Evolutionary conservation across 2,113 vertebrate genomes (phyloP), one percentile per base, ranked within the genome.

Genomic region (Varanus komodoensis): DNA sequence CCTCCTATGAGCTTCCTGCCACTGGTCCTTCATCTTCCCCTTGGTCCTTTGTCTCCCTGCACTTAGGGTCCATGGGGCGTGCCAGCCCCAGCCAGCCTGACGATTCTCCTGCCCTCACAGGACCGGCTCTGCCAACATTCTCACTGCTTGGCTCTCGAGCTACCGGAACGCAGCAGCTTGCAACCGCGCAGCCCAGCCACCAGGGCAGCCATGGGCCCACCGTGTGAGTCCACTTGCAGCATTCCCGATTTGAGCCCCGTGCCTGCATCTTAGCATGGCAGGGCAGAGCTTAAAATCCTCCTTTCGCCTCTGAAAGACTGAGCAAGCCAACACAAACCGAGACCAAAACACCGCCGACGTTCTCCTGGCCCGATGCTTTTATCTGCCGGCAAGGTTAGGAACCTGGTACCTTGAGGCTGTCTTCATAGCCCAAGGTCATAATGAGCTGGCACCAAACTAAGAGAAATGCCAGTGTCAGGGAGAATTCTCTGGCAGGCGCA

Each of bases 391-490:
- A 84, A 89, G 90, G 91, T 89, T 89, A 82, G 0, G 54, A 50
- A 83, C 84, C 84, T 69, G 0, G 82, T 38, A 85, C 73, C 82
- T 93, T 87, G 25, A 93, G 88, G 94, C 23, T 48, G 71, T 3
- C 8, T 88, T 6, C 71, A 69, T 90, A 11, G 73, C 64, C 86
- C 74, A 79, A 15, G 15, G 57, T 77, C 57, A 38, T 77, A 61
- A 87, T 64, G 44, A 17, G 52, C n/a, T 0, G 0, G 48, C 68
- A 77, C 21, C 0, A 0, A 80, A 75, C 0, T 0, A 61, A 77
- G 0, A 82, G 84, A 52, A 87, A 87, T 91, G 34, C 87, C 86
- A 83, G 34, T 78, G 82, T 87, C 71, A 69, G 81, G 38, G 14
- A 0, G 50, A 0, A 0, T 0, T 27, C 89, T 83, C 71, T 11